Conservation (phyloP, 1,140 invertebrate species). For the Leptinotarsa lineolata region DNA sequence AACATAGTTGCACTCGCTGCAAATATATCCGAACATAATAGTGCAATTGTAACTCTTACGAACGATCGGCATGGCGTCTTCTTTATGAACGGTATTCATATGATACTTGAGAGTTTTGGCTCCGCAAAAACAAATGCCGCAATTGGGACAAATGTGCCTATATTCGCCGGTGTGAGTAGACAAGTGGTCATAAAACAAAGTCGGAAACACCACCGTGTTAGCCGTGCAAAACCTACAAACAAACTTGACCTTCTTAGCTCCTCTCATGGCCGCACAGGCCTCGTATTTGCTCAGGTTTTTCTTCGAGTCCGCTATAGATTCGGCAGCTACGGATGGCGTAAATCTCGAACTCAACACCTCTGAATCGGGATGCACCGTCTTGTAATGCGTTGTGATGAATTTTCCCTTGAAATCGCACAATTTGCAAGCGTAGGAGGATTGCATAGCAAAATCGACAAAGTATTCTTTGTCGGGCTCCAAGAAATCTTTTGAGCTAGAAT, state of each 20-base stretch:
- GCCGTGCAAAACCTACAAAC: constrained; percentile 46
- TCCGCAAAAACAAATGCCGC: constrained; percentile 57
- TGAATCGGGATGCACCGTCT: constrained; percentile 62
- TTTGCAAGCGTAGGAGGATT: constrained; percentile 59
- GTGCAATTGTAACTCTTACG: constrained; percentile 34
- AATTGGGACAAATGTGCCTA: constrained; percentile 64
- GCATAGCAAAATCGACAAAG: constrained; percentile 37
- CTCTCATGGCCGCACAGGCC: constrained; percentile 22
- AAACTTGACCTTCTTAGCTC: constrained; percentile 35
- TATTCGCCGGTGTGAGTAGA: constrained; percentile 76
- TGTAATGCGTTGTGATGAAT: constrained; percentile 70
- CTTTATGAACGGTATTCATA: constrained; percentile 32
- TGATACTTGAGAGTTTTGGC: constrained; percentile 59
- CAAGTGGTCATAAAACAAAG: constrained; percentile 62
- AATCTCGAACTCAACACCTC: constrained; percentile 70
- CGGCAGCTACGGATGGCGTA: constrained; percentile 57
- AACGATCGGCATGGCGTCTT: constrained; percentile 26
- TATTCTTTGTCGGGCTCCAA: constrained; percentile 46
- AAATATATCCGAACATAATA: constrained; percentile 67
- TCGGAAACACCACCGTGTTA: constrained; percentile 34
- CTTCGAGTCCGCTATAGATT: constrained; percentile 54
- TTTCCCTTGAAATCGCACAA: constrained; percentile 64
- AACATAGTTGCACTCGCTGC: constrained; percentile 69
- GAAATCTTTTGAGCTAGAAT: constrained; percentile 18
- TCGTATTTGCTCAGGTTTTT: constrained; percentile 37